These are phyloP conservation scores for Brenthis hecate DNA, from an alignment of 2,888 invertebrate genomes.

Conservation along the genomic window DNA sequence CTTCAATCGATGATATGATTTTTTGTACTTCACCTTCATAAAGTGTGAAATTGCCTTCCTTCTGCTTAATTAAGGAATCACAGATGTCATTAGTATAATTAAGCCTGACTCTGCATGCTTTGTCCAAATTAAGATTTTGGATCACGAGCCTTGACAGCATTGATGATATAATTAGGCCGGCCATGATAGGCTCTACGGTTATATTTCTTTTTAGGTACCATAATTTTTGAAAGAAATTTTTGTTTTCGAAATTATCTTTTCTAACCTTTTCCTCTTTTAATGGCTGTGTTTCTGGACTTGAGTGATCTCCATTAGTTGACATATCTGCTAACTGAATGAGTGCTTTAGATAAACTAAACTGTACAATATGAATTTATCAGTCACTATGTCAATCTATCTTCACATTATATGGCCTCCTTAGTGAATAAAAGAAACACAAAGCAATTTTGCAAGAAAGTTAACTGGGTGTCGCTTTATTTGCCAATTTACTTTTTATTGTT, in stretches of 20 bases:
- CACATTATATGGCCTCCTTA: constrained; percentile 20
- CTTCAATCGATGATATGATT: constrained; percentile 77
- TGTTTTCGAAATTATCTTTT: constrained; percentile 53
- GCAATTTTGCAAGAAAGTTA: constrained; percentile 7
- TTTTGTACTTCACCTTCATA: constrained; percentile 84
- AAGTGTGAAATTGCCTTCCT: constrained; percentile 76
- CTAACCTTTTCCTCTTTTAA: constrained; percentile 50
- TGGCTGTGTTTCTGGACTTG: constrained; percentile 57
- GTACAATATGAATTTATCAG: constrained; percentile 46
- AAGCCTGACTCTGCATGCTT: constrained; percentile 67
- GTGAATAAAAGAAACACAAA: constrained; percentile 19
- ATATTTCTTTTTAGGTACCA: constrained; percentile 81
- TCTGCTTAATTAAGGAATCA: constrained; percentile 57
- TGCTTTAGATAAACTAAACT: constrained; percentile 42
- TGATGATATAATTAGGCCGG: constrained; percentile 85
- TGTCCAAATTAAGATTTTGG: constrained; percentile 72
- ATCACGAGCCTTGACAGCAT: constrained; percentile 86
- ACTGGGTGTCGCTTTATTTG: constrained; percentile 5
- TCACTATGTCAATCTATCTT: constrained; percentile 44
- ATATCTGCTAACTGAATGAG: constrained; percentile 44
- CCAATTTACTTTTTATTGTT: constrained; percentile 12
- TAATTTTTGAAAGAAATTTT: constrained; percentile 78
- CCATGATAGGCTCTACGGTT: constrained; percentile 87
- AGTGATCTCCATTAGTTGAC: constrained; percentile 48
- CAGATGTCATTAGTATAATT: constrained; percentile 63